Evolutionary conservation across 2,797 vertebrate species (phyloP).

Genomic region (Mycteria americana): DNA sequence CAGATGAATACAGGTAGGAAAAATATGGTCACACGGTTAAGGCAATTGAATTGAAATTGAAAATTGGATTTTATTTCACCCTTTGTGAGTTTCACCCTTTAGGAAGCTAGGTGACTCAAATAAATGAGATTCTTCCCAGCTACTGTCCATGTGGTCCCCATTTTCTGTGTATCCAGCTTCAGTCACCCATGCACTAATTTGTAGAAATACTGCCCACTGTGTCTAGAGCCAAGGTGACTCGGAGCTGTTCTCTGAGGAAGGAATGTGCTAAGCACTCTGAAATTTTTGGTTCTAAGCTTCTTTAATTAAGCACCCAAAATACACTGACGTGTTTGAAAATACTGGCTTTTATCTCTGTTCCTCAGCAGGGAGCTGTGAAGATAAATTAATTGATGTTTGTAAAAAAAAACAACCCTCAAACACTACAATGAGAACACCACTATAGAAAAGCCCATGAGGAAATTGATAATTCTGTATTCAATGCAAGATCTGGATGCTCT

Average conservation of each 20-base stretch:
- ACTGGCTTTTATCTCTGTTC: constrained; percentile 46
- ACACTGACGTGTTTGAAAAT: constrained; percentile 16
- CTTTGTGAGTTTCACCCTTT: not conserved
- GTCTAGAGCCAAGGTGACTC: not conserved
- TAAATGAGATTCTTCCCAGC: not conserved
- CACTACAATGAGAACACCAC: constrained; percentile 1
- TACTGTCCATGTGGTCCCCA: not conserved
- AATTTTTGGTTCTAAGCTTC: not conserved
- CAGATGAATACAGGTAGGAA: not conserved
- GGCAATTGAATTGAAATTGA: not conserved
- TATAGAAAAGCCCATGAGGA: constrained; percentile 39
- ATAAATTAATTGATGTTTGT: constrained; percentile 35
- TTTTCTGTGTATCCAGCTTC: not conserved
- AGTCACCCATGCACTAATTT: not conserved
- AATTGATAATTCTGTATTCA: constrained; percentile 48
- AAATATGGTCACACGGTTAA: not conserved
- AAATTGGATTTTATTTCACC: not conserved
- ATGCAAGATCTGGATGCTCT: constrained; percentile 7
- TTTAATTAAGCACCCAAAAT: constrained; percentile 20
- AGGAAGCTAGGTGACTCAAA: not conserved
- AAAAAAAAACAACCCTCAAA: not conserved
- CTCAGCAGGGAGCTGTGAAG: constrained; percentile 35
- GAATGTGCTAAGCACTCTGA: not conserved
- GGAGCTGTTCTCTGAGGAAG: not conserved
- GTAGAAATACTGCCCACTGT: not conserved